Percentiles rank a stretch among this genome's conserved stretches.
phyloP scores from a whole-genome alignment of 2,113 vertebrate genomes.

The Rafetus swinhoei region DNA sequence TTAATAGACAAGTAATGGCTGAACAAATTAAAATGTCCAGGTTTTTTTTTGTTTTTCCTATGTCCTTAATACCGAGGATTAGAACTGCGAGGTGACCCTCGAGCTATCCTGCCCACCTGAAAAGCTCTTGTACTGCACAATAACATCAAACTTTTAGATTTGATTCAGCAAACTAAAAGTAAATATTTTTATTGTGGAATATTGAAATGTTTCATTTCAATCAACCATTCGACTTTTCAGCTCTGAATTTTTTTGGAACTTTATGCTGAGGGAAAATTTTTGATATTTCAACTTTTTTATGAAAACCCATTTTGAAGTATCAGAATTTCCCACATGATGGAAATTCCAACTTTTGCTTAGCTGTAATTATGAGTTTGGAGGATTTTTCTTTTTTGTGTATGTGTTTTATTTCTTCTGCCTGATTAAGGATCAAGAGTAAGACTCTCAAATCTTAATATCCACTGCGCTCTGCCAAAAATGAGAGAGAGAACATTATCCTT shows the following conservation, averaged over 20 bases:
- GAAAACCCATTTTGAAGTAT: conserved; percentile 29
- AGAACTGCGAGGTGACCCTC: neutral
- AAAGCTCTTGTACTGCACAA: neutral
- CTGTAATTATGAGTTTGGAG: neutral
- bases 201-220: accelerated
- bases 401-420: neutral
- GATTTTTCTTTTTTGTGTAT: neutral
- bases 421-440: neutral
- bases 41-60: neutral
- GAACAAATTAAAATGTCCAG: neutral
- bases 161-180: neutral
- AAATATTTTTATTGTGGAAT: neutral
- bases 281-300: neutral
- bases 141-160: neutral
- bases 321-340: conserved; percentile 56
- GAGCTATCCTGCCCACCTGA: neutral
- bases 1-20: neutral
- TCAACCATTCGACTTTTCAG: conserved; percentile 9
- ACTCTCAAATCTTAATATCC: neutral
- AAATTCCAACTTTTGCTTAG: neutral
- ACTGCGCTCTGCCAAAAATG: neutral
- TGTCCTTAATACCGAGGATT: neutral
- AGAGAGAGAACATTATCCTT: conserved; percentile 15
- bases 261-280: neutral
- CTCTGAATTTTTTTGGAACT: neutral